Evolutionary conservation across 1,140 invertebrate species (phyloP).

Genomic region (Cecropterus lyciades): DNA sequence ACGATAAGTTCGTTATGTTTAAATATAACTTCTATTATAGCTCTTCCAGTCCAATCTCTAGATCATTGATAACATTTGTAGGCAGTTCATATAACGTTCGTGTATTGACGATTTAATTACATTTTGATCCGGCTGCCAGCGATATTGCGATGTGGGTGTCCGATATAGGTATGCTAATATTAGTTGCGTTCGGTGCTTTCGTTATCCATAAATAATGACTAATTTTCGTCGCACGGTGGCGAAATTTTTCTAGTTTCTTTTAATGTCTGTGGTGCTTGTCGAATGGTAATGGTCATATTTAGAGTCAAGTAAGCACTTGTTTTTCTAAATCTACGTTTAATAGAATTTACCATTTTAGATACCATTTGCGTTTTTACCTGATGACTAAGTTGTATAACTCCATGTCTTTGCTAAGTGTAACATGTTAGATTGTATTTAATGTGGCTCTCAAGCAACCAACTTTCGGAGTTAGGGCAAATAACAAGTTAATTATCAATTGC

Average conservation of each 20-base stretch:
- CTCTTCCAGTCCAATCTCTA: constrained; percentile 45
- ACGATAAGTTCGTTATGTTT: no score
- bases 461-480: no score
- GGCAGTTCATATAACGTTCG: constrained; percentile 73
- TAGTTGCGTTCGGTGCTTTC: constrained; percentile 52
- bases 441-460: no score
- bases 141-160: constrained; percentile 79
- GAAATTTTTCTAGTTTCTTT: constrained; percentile 25
- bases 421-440: no score
- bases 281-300: no score
- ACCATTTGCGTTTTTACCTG: no score
- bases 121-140: constrained; percentile 73
- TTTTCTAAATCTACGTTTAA: no score
- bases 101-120: constrained; percentile 83
- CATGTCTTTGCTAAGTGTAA: no score
- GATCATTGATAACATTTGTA: constrained; percentile 61
- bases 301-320: no score
- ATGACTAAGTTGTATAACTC: no score
- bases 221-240: constrained; percentile 32
- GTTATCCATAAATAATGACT: constrained; percentile 49
- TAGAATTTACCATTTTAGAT: no score
- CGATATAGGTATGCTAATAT: constrained; percentile 73
- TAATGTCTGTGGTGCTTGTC: not conserved
- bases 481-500: no score
- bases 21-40: not conserved